Percentiles rank a stretch among this genome's conserved stretches.
These are phyloP conservation scores for Ommatoiulus sabulosus DNA, from an alignment of 2,888 invertebrate species.

Conservation along the genomic window DNA sequence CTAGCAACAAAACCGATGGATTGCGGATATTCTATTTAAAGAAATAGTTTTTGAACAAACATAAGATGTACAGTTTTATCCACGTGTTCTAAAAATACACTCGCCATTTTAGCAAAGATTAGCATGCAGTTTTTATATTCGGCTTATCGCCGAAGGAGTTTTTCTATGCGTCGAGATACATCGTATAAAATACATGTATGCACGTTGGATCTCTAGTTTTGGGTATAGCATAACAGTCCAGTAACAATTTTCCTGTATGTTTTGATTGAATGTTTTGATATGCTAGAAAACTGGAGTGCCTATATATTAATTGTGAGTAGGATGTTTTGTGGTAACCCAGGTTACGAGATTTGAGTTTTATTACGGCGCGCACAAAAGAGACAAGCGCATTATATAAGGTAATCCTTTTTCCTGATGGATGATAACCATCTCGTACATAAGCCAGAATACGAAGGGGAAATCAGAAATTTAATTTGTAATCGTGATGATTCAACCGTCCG, in stretches of 20 bases:
- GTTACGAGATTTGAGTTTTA: background rate
- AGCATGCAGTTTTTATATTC: too few species aligned
- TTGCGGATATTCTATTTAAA: too few species aligned
- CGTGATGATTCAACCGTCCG: background rate
- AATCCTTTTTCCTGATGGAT: slow-evolving; percentile 40
- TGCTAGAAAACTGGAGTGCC: background rate
- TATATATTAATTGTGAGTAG: background rate
- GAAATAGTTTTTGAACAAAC: too few species aligned
- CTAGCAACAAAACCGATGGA: too few species aligned
- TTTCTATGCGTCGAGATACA: too few species aligned
- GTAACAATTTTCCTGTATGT: background rate
- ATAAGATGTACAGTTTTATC: too few species aligned
- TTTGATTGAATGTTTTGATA: background rate
- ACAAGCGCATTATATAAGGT: slow-evolving; percentile 17
- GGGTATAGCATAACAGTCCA: too few species aligned
- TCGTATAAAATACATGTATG: too few species aligned
- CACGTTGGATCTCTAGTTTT: too few species aligned
- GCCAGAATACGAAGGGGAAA: background rate
- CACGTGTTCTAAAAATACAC: too few species aligned
- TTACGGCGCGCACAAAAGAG: background rate
- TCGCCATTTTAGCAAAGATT: too few species aligned
- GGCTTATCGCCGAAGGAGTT: too few species aligned
- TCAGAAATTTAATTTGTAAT: slow-evolving; percentile 21
- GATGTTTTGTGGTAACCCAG: slow-evolving; percentile 5
- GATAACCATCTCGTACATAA: slow-evolving; percentile 18